Percentiles rank a stretch among this genome's conserved stretches.
Conservation (phyloP, 2,797 vertebrate genomes). For the Podarcis siculus region DNA sequence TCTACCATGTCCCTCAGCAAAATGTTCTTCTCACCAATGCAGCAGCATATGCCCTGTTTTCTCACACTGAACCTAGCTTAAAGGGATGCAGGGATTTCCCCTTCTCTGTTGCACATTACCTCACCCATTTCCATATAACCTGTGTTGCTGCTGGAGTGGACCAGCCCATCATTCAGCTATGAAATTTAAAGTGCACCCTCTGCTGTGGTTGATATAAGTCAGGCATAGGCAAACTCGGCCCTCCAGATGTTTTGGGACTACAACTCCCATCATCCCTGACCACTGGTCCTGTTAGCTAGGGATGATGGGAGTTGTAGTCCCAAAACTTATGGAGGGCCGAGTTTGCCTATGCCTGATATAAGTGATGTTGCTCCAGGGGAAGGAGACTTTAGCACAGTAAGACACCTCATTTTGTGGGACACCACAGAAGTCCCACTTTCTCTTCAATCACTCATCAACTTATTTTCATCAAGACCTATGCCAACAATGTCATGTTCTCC, state of each 20-base stretch:
- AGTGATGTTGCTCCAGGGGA: not conserved
- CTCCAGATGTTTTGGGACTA: too few relatives aligned
- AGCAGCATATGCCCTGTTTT: not conserved
- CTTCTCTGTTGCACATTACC: not conserved
- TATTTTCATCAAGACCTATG: not conserved
- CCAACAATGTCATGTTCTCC: not conserved
- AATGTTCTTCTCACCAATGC: not conserved
- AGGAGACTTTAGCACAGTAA: not conserved
- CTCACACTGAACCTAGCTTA: not conserved
- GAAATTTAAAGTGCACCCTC: not conserved
- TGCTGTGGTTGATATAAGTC: not conserved
- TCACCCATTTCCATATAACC: not conserved
- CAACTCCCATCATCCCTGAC: too few relatives aligned
- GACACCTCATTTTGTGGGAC: not conserved
- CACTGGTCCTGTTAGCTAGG: too few relatives aligned
- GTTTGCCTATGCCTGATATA: not conserved
- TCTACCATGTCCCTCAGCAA: not conserved
- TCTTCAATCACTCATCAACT: not conserved
- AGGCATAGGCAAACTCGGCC: not conserved
- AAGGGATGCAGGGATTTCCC: not conserved
- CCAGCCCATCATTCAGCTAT: not conserved
- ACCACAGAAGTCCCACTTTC: not conserved
- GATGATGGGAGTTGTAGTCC: too few relatives aligned
- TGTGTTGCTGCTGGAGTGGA: not conserved
- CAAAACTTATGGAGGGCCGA: too few relatives aligned